phyloP scores from a whole-genome alignment of 2,888 invertebrate genomes.

The Glyphotaelius pellucidus region DNA sequence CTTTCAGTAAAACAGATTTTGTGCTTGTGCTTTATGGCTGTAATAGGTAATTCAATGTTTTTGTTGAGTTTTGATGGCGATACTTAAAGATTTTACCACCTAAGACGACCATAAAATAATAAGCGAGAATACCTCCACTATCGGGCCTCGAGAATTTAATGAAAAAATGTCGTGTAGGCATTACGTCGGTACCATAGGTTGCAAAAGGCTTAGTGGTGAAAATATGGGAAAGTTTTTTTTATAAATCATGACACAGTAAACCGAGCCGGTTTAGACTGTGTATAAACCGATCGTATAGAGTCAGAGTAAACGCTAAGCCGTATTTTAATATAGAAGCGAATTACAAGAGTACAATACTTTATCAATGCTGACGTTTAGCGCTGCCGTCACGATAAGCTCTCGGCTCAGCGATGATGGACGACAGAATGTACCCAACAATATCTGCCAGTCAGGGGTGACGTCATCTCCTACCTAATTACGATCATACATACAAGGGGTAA shows the following conservation, averaged over 20 bases:
- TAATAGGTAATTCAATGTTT: background rate
- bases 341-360: constrained; percentile 32
- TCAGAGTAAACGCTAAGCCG: background rate
- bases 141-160: background rate
- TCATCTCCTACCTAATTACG: constrained; percentile 45
- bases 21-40: background rate
- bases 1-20: background rate
- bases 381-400: constrained; percentile 35
- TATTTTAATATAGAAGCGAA: constrained; percentile 30
- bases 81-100: background rate
- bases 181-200: background rate
- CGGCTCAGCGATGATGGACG: constrained; percentile 36
- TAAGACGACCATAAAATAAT: background rate
- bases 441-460: constrained; percentile 38
- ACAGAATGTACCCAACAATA: constrained; percentile 31
- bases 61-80: background rate
- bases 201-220: background rate
- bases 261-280: background rate
- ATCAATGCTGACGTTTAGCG: constrained; percentile 43
- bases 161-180: background rate
- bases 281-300: background rate
- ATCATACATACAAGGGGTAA: too few species aligned
- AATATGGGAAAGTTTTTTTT: background rate
- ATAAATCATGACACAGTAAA: background rate
- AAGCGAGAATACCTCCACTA: background rate